Conservation (phyloP, 2,113 vertebrate species). For the Entomyzon cyanotis region DNA sequence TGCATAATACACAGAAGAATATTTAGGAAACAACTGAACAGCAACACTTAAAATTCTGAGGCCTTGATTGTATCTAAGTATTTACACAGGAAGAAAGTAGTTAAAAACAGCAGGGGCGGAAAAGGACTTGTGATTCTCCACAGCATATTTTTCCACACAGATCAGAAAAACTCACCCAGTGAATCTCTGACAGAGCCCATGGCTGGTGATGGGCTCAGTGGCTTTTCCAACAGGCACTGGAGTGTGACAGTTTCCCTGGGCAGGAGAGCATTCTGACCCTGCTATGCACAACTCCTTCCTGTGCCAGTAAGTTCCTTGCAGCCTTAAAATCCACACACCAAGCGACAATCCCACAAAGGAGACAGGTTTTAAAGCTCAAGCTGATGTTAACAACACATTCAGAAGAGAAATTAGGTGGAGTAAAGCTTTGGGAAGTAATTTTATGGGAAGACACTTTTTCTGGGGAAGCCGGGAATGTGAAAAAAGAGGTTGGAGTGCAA, state of each 20-base stretch:
- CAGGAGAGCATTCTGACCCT: neutral
- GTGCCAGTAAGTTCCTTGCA: neutral
- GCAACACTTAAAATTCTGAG: neutral
- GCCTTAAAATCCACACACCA: neutral
- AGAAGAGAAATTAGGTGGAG: neutral
- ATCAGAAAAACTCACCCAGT: neutral
- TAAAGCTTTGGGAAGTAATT: neutral
- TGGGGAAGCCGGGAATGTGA: neutral
- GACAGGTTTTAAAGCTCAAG: neutral
- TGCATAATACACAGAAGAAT: accelerated
- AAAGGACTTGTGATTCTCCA: neutral
- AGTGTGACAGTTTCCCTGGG: neutral
- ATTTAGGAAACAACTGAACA: neutral
- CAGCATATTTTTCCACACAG: neutral
- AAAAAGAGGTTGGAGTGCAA: neutral
- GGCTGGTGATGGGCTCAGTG: neutral
- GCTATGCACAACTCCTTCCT: neutral
- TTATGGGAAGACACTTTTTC: neutral
- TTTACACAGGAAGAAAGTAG: neutral
- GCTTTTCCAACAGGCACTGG: neutral
- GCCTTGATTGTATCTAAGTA: neutral
- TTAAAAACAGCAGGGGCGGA: neutral
- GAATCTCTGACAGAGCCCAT: neutral
- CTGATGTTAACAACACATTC: neutral
- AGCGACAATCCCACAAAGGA: neutral